phyloP scores from a whole-genome alignment of 2,888 invertebrate genomes.

The Phrixothrix hirtus region DNA sequence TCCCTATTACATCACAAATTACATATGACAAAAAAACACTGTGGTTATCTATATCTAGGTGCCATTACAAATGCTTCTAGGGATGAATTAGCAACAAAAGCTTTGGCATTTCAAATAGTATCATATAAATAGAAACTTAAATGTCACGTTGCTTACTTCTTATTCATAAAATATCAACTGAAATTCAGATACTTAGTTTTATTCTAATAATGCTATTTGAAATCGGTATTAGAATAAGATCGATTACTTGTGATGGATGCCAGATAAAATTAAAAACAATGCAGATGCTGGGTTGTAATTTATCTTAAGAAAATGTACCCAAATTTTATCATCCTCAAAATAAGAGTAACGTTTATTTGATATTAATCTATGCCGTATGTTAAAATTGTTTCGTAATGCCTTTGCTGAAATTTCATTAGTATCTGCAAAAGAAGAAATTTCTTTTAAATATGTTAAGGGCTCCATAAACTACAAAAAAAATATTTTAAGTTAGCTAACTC shows the following conservation, averaged over 20 bases:
- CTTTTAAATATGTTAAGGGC: slow-evolving; percentile 3
- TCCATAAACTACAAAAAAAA: neutral
- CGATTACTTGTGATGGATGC: slow-evolving; percentile 24
- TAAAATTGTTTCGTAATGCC: slow-evolving; percentile 17
- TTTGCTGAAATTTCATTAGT: slow-evolving; percentile 7
- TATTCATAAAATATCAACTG: slow-evolving; percentile 22
- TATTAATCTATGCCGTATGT: too few relatives aligned
- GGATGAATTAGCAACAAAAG: slow-evolving; percentile 26
- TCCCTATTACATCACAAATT: slow-evolving; percentile 1
- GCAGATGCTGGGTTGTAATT: slow-evolving; percentile 12
- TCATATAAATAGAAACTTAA: too few relatives aligned
- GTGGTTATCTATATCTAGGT: slow-evolving; percentile 32
- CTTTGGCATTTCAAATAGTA: slow-evolving; percentile 35
- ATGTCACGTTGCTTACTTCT: slow-evolving; percentile 37
- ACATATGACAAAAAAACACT: slow-evolving; percentile 3
- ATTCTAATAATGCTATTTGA: slow-evolving; percentile 17
- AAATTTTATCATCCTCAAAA: slow-evolving; percentile 1
- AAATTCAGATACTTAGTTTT: too few relatives aligned
- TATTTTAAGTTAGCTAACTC: neutral
- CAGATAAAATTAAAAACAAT: slow-evolving; percentile 18
- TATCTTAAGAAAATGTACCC: neutral
- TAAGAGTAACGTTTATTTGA: too few relatives aligned
- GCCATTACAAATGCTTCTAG: slow-evolving; percentile 12
- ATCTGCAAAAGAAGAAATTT: neutral
- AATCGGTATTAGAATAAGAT: slow-evolving; percentile 12